These are phyloP conservation scores for Liopterus haemorrhoidalis DNA, from an alignment of 2,888 invertebrate genomes.

Conservation along the genomic window DNA sequence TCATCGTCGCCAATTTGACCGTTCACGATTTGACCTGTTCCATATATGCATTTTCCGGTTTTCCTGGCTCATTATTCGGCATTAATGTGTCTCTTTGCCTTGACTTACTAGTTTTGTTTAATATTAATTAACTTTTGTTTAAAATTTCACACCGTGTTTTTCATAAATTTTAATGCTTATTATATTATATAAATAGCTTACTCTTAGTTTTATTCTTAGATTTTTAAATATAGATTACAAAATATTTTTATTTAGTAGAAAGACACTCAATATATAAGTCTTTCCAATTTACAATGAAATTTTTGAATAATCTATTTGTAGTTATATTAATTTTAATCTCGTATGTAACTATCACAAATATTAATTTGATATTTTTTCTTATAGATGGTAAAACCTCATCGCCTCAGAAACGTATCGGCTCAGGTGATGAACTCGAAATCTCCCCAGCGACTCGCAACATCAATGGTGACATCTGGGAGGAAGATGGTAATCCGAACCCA, in stretches of 20 bases:
- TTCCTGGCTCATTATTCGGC: too few relatives aligned
- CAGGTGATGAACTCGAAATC: slow-evolving; percentile 47
- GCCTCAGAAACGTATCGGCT: slow-evolving; percentile 41
- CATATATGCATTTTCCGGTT: too few relatives aligned
- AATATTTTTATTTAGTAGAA: neutral
- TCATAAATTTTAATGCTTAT: neutral
- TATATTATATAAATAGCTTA: neutral
- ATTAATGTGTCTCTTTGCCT: too few relatives aligned
- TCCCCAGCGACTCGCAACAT: slow-evolving; percentile 43
- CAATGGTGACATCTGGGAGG: slow-evolving; percentile 47
- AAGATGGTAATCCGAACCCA: slow-evolving; percentile 55
- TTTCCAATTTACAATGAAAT: slow-evolving; percentile 19
- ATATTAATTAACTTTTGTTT: too few relatives aligned
- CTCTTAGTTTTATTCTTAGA: slow-evolving; percentile 8
- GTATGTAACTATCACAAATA: too few relatives aligned
- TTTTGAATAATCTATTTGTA: slow-evolving; percentile 7
- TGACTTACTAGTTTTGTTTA: too few relatives aligned
- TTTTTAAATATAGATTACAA: slow-evolving; percentile 5
- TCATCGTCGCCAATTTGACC: too few relatives aligned
- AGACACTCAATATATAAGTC: neutral
- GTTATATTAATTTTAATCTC: too few relatives aligned
- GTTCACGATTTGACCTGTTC: too few relatives aligned
- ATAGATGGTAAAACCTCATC: slow-evolving; percentile 44
- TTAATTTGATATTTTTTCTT: slow-evolving; percentile 23
- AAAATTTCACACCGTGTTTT: too few relatives aligned